Evolutionary conservation across 1,140 invertebrate genomes (phyloP).

Genomic region (Paraescarpia echinospica): DNA sequence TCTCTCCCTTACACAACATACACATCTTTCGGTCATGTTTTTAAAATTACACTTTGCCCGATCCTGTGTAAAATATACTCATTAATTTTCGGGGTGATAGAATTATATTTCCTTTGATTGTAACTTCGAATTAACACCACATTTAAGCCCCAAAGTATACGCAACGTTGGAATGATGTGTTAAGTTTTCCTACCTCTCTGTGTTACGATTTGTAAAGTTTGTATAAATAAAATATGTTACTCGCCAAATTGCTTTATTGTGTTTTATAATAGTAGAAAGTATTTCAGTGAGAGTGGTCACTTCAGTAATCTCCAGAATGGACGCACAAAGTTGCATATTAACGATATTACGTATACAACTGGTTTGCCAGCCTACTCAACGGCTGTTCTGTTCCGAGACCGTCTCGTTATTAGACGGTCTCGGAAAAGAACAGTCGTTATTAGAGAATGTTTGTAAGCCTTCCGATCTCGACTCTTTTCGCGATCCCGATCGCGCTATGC

Average conservation of each 20-base stretch:
- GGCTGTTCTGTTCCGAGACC: too few species aligned
- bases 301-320: too few species aligned
- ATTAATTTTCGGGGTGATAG: not conserved
- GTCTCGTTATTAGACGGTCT: too few species aligned
- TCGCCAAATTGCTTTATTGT: not conserved
- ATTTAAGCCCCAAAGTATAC: not conserved
- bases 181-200: not conserved
- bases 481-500: too few species aligned
- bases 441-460: too few species aligned
- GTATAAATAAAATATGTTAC: not conserved
- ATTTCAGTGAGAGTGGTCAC: too few species aligned
- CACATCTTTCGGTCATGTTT: not conserved
- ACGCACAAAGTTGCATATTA: too few species aligned
- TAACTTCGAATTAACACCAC: not conserved
- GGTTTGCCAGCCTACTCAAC: too few species aligned
- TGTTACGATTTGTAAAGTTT: not conserved
- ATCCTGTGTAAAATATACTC: not conserved
- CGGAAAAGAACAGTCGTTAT: too few species aligned
- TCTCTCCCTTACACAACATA: not conserved
- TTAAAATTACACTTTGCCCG: not conserved
- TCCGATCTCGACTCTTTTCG: too few species aligned
- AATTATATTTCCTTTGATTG: not conserved
- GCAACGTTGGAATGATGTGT: not conserved
- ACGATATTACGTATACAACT: too few species aligned
- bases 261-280: too few species aligned